These are phyloP conservation scores for Coelopa pilipes DNA, from an alignment of 2,888 invertebrate species.

Conservation along the genomic window DNA sequence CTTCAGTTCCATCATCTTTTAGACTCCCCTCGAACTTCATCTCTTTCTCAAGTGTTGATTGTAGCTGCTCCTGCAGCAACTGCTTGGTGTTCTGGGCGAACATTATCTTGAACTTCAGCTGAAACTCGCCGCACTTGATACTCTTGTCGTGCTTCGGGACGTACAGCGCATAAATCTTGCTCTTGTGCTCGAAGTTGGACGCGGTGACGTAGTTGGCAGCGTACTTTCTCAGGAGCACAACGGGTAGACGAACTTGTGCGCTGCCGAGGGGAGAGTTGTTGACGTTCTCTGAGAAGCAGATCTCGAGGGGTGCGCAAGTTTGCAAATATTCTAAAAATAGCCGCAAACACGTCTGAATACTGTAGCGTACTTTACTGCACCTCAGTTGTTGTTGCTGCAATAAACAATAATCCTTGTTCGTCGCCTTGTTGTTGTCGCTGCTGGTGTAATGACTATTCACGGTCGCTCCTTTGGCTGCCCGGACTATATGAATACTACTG, in stretches of 20 bases:
- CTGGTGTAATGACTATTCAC: constrained; percentile 29
- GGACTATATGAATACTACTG: constrained; percentile 40
- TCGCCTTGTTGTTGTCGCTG: constrained; percentile 37
- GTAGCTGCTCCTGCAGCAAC: constrained; percentile 43
- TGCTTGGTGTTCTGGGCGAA: constrained; percentile 54
- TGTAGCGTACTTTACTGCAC: constrained; percentile 51
- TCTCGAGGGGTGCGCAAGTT: constrained; percentile 56
- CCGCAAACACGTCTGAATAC: constrained; percentile 51
- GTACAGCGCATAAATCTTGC: constrained; percentile 60
- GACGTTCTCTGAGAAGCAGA: constrained; percentile 46
- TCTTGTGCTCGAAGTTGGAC: constrained; percentile 59
- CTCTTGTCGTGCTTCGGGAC: constrained; percentile 12
- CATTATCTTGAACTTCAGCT: constrained; percentile 54
- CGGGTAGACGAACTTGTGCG: constrained; percentile 47
- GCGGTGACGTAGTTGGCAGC: constrained; percentile 53
- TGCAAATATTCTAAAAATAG: constrained; percentile 59
- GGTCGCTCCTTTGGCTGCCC: constrained; percentile 28
- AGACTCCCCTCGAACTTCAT: constrained; percentile 40
- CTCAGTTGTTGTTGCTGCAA: constrained; percentile 35
- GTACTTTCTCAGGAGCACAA: constrained; percentile 50
- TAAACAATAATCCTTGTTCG: constrained; percentile 35
- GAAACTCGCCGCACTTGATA: constrained; percentile 48
- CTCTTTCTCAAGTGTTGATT: constrained; percentile 38
- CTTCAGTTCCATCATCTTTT: constrained; percentile 16
- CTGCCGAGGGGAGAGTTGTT: constrained; percentile 44